A percentile compares a stretch with the other conserved stretches of the same genome.
Conservation (phyloP, 2,797 vertebrate species). For the Salmo trutta region DNA sequence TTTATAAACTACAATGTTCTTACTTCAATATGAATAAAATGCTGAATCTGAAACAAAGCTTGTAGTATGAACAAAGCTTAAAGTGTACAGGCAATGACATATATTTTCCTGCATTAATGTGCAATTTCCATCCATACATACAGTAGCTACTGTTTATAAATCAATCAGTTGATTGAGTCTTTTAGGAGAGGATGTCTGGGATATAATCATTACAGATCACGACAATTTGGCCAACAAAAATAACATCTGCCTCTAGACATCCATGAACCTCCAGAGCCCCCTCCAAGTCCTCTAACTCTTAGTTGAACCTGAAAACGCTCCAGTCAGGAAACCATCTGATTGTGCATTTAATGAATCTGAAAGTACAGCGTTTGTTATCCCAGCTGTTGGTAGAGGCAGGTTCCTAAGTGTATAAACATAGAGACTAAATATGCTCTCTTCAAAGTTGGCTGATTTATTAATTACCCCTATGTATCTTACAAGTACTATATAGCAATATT, state of each 20-base stretch:
- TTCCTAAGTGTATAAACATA: slow-evolving; percentile 72
- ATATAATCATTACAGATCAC: slow-evolving; percentile 48
- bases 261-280: slow-evolving; percentile 54
- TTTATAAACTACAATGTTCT: neutral
- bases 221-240: slow-evolving; percentile 49
- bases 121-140: slow-evolving; percentile 31
- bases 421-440: slow-evolving; percentile 63
- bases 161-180: slow-evolving; percentile 41
- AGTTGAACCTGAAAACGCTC: slow-evolving; percentile 69
- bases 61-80: neutral
- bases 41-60: neutral
- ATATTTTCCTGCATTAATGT: slow-evolving; percentile 1
- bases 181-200: slow-evolving; percentile 20
- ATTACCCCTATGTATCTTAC: slow-evolving; percentile 43
- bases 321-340: slow-evolving; percentile 75
- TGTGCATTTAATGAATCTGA: slow-evolving; percentile 76
- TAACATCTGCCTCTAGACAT: slow-evolving; percentile 49
- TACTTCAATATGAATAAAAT: neutral
- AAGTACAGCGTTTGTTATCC: slow-evolving; percentile 76
- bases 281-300: slow-evolving; percentile 52
- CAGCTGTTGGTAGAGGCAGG: slow-evolving; percentile 76
- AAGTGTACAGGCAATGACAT: neutral
- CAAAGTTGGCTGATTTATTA: slow-evolving; percentile 64
- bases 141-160: slow-evolving; percentile 23
- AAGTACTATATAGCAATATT: slow-evolving; percentile 63